Percentiles rank a stretch among this genome's conserved stretches.
Conservation (phyloP, 2,113 vertebrate genomes). For the Zosterops hypoxanthus region DNA sequence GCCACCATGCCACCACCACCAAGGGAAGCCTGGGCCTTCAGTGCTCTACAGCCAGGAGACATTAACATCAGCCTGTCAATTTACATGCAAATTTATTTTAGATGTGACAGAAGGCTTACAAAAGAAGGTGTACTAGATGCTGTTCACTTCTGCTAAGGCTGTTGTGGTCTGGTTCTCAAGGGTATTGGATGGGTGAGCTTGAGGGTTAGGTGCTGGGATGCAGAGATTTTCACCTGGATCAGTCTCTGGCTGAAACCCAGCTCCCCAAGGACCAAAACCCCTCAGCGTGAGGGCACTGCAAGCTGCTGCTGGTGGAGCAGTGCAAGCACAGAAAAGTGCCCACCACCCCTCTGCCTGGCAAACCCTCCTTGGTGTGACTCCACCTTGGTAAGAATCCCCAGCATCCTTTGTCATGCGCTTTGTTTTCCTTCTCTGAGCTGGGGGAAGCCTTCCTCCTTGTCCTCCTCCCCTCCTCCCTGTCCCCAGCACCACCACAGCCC, state of each 20-base stretch:
- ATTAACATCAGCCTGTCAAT: constrained; percentile 43
- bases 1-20: background rate
- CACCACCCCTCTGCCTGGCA: background rate
- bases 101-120: constrained; percentile 32
- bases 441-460: background rate
- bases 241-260: background rate
- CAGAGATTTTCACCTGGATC: background rate
- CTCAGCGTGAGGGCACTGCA: background rate
- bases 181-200: background rate
- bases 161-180: background rate
- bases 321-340: background rate
- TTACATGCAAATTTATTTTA: constrained; percentile 62
- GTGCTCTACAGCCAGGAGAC: background rate
- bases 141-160: constrained; percentile 1
- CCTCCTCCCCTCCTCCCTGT: background rate
- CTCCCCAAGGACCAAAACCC: background rate
- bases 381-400: rapidly evolving
- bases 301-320: background rate
- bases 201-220: background rate
- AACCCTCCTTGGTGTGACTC: rapidly evolving
- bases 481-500: background rate
- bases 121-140: constrained; percentile 24
- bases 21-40: background rate
- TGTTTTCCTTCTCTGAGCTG: background rate
- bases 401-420: background rate